These are phyloP conservation scores for Gallinago jamesoni DNA, from an alignment of 2,113 vertebrate species.

Conservation along the genomic window DNA sequence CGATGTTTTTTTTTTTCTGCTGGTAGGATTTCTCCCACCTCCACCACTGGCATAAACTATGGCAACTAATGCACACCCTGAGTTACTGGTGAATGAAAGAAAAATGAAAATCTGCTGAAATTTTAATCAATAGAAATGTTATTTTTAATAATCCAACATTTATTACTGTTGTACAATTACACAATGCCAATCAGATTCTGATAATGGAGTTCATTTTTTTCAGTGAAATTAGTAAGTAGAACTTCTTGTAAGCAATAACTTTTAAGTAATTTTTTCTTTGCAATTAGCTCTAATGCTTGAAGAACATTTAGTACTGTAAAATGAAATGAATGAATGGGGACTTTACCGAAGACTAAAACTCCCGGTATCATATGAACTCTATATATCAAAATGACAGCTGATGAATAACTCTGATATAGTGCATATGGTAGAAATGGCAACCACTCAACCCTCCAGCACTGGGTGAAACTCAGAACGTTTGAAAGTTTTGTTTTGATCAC, in stretches of 20 bases:
- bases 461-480: conserved; percentile 19
- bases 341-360: background rate
- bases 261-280: background rate
- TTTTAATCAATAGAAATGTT: background rate
- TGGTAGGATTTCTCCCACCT: background rate
- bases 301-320: conserved; percentile 33
- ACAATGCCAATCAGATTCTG: background rate
- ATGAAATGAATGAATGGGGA: background rate
- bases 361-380: conserved; percentile 43
- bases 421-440: conserved; percentile 57
- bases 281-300: conserved; percentile 22
- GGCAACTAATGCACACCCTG: background rate
- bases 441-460: conserved; percentile 37
- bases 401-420: conserved; percentile 46
- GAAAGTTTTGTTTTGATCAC: conserved; percentile 62
- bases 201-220: background rate
- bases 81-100: background rate
- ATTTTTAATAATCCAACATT: background rate
- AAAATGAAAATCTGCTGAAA: background rate
- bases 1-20: background rate
- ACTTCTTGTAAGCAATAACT: conserved; percentile 10
- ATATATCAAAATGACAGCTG: conserved; percentile 59
- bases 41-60: background rate
- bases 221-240: background rate
- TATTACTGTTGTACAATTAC: background rate